Base-by-base conservation (phyloP, 2,113 vertebrate species). In the Castor canadensis region DNA sequence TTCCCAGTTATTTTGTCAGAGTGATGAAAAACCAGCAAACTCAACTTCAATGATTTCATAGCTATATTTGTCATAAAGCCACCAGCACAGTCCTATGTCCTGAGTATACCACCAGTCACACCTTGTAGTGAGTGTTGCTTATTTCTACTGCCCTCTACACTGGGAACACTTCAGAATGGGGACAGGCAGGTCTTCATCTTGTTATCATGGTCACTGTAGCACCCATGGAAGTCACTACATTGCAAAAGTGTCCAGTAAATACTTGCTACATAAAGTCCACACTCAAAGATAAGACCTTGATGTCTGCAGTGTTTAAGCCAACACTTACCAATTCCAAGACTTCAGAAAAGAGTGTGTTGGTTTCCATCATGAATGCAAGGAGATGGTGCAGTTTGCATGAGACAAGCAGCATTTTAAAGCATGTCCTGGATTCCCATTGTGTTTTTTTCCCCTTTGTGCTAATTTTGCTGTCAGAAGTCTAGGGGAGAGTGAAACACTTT, bases 381-480 rank as follows among this genome's bases (percentile, higher is more conserved):
- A 75, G 81, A 66, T 75, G 82, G 82, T 35, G 22, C 54, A 79
- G 83, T 94, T 97, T 96, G 67, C 54, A 38, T 49, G 91, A 97
- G 87, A 81, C 30, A 87, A 73, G 87, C 60, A 76, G 58, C 60
- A n/a, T n/a, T n/a, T n/a, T n/a, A n/a, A n/a, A n/a, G n/a, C n/a
- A n/a, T n/a, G n/a, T n/a, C 80, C 87, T 95, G 66, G 52, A 49
- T 96, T 93, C 47, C 40, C 90, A 64, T 93, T 97, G 60, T 94
- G 11, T 71, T 24, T 58, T 32, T 30, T 91, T 91, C 72, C 80
- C 40, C 84, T 89, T 84, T 15, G 8, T 89, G 82, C 89, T 94
- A 96, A 95, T 97, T 97, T 96, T 93, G 80, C 56, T 95, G 64
- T 96, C 86, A 96, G 92, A 94, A 72, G 79, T 80, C 93, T 82